Percentiles rank a stretch among this genome's conserved stretches.
phyloP scores from a whole-genome alignment of 2,888 invertebrate species.

The Hypercompe scribonia region DNA sequence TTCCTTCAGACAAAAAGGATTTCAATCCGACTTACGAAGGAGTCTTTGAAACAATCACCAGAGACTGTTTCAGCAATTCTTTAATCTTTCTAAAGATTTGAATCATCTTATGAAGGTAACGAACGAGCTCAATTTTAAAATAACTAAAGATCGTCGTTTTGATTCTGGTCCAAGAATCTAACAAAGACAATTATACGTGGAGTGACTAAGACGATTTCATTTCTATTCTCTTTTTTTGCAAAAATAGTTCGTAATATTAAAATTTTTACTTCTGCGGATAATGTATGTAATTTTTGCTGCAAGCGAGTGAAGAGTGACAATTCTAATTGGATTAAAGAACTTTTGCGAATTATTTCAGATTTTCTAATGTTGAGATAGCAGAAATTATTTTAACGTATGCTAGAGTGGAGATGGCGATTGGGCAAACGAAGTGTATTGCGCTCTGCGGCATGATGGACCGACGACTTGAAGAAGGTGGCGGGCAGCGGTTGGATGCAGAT shows the following conservation, averaged over 20 bases:
- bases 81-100: constrained; percentile 12
- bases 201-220: constrained; percentile 6
- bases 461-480: too few species aligned
- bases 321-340: background rate
- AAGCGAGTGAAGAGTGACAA: background rate
- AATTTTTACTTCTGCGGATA: background rate
- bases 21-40: constrained; percentile 1
- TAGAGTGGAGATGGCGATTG: too few species aligned
- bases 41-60: constrained; percentile 17
- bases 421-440: too few species aligned
- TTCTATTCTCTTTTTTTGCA: background rate
- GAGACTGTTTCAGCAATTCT: constrained; percentile 21
- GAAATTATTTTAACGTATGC: too few species aligned
- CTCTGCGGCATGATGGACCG: too few species aligned
- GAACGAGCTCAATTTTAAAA: constrained; percentile 49
- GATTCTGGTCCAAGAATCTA: constrained; percentile 64
- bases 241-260: background rate
- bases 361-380: too few species aligned
- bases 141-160: constrained; percentile 54
- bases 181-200: constrained; percentile 55
- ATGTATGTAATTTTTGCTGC: background rate
- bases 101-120: constrained; percentile 22
- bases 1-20: background rate
- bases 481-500: too few species aligned
- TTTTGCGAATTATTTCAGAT: too few species aligned